Evolutionary conservation across 2,888 invertebrate species (phyloP).

Genomic region (Sinodicranocentrus sp.): DNA sequence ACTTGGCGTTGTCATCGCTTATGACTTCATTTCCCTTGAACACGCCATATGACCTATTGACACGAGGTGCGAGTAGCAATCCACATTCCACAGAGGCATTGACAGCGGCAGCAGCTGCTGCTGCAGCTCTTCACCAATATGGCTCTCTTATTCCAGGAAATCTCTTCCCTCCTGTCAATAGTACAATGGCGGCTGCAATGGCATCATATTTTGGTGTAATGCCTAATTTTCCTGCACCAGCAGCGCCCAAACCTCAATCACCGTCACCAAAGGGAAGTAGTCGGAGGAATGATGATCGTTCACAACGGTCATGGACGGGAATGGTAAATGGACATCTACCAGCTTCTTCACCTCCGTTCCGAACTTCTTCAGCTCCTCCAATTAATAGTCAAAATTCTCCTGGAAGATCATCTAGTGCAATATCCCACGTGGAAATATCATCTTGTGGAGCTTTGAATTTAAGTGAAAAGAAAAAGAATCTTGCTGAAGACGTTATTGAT

Average conservation of each 20-base stretch:
- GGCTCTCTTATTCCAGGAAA: conserved; percentile 65
- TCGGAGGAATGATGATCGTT: conserved; percentile 31
- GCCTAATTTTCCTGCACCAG: conserved; percentile 30
- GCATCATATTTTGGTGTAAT: conserved; percentile 54
- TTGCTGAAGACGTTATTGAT: conserved; percentile 43
- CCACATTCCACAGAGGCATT: conserved; percentile 58
- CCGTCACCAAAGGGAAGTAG: conserved; percentile 39
- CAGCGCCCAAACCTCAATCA: conserved; percentile 13
- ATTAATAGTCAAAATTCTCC: conserved; percentile 58
- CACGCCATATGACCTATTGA: conserved; percentile 54
- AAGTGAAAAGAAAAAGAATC: conserved; percentile 51
- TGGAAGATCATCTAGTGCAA: conserved; percentile 57
- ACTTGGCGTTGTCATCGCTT: conserved; percentile 51
- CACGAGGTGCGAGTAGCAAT: conserved; percentile 55
- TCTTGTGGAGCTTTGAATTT: conserved; percentile 61
- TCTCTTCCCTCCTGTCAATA: conserved; percentile 58
- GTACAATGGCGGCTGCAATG: conserved; percentile 63
- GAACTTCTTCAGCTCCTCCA: conserved; percentile 23
- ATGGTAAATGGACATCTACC: conserved; percentile 40
- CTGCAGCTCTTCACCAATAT: conserved; percentile 65
- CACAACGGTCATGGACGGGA: conserved; percentile 42
- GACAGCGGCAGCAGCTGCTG: conserved; percentile 64
- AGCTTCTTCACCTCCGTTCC: conserved; percentile 52
- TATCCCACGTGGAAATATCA: conserved; percentile 43
- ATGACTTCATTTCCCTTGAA: conserved; percentile 59